These are phyloP conservation scores for Octodon degus DNA, from an alignment of 2,113 vertebrate genomes.

Conservation along the genomic window DNA sequence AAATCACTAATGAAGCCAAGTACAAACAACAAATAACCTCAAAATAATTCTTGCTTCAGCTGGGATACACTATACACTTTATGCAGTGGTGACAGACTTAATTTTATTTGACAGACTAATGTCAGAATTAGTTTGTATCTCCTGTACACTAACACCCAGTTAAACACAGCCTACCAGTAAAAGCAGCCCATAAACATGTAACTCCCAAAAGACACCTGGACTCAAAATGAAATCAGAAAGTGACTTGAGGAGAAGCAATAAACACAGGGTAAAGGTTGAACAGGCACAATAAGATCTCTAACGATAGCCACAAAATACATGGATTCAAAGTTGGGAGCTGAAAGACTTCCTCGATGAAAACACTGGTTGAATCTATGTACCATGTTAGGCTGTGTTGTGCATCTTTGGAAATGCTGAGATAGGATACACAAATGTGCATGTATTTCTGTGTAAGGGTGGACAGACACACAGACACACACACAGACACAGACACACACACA, in stretches of 20 bases:
- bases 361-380: background rate
- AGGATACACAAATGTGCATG: background rate
- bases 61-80: background rate
- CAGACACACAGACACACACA: background rate
- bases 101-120: slow-evolving; percentile 63
- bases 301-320: background rate
- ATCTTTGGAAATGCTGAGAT: background rate
- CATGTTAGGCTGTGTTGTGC: background rate
- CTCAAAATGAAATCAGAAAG: slow-evolving; percentile 24
- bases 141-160: background rate
- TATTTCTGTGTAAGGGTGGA: background rate
- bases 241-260: background rate
- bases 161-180: slow-evolving; percentile 4
- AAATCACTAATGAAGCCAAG: background rate
- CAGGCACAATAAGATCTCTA: background rate
- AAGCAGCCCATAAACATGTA: background rate
- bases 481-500: background rate
- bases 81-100: background rate
- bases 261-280: slow-evolving; percentile 21
- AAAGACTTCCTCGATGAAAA: background rate
- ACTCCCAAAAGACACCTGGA: slow-evolving; percentile 24
- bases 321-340: background rate
- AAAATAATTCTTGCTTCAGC: slow-evolving; percentile 51
- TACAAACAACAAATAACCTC: slow-evolving; percentile 45
- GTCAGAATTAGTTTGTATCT: slow-evolving; percentile 36